phyloP scores from a whole-genome alignment of 2,113 vertebrate genomes.

The Megalops atlanticus region DNA sequence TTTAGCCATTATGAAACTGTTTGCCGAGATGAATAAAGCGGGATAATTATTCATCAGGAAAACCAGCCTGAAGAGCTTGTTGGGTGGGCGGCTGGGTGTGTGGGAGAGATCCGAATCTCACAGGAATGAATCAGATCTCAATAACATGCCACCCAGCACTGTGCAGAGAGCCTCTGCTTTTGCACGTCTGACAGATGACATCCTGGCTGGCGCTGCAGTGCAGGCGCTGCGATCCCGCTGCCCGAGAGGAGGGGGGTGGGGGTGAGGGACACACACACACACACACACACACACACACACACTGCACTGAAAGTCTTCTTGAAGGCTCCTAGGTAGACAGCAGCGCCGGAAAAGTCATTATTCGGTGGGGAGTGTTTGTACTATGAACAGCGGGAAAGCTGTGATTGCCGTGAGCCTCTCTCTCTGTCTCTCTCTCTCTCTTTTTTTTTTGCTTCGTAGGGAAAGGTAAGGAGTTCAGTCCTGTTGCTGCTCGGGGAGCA shows the following conservation, averaged over 20 bases:
- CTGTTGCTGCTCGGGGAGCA: slow-evolving; percentile 13
- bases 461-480: slow-evolving; percentile 40
- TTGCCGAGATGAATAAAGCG: too few species aligned
- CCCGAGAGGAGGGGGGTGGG: background rate
- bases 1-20: too few species aligned
- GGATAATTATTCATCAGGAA: too few species aligned
- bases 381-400: slow-evolving; percentile 27
- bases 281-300: too few species aligned
- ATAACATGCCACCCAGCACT: background rate
- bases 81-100: too few species aligned
- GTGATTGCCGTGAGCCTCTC: slow-evolving; percentile 29
- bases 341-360: slow-evolving; percentile 35
- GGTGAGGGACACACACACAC: too few species aligned
- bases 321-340: background rate
- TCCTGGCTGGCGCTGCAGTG: background rate
- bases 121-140: background rate
- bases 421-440: too few species aligned
- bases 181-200: background rate
- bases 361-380: slow-evolving; percentile 28
- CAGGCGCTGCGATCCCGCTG: background rate
- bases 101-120: background rate
- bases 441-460: slow-evolving; percentile 26
- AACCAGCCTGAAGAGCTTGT: too few species aligned
- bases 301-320: background rate
- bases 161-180: background rate